Percentiles rank a stretch among this genome's conserved stretches.
Evolutionary conservation across 2,888 invertebrate species (phyloP).

Genomic region (Andrena bicolor): DNA sequence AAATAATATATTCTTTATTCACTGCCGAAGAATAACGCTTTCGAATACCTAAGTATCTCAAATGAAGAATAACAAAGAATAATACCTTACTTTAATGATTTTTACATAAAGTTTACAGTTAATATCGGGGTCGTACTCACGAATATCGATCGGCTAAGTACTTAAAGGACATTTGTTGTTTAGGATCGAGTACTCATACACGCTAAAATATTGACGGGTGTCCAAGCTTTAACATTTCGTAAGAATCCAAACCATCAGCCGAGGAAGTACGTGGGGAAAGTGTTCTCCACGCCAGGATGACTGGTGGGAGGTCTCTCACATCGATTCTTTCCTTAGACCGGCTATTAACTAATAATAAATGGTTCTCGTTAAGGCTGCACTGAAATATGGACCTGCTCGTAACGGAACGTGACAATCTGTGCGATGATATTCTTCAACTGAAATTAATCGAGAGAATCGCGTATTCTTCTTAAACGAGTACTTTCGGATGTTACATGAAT

Average conservation of each 20-base stretch:
- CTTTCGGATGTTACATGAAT: constrained; percentile 65
- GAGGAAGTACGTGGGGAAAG: not conserved
- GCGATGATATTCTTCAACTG: constrained; percentile 45
- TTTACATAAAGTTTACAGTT: not conserved
- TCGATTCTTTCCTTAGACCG: not conserved
- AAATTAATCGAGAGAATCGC: constrained; percentile 62
- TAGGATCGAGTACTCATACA: too few species aligned
- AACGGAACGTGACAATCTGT: constrained; percentile 63
- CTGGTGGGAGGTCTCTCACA: not conserved
- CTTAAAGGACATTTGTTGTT: too few species aligned
- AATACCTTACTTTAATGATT: not conserved
- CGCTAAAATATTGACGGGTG: too few species aligned
- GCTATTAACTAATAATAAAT: constrained; percentile 14
- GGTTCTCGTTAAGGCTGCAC: constrained; percentile 20
- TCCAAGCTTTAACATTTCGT: too few species aligned
- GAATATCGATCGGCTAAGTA: not conserved
- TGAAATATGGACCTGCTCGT: constrained; percentile 34
- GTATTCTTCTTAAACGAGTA: constrained; percentile 59
- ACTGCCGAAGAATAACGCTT: not conserved
- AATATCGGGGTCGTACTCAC: not conserved
- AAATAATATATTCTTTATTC: not conserved
- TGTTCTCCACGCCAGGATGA: not conserved
- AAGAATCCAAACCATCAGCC: too few species aligned
- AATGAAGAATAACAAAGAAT: not conserved
- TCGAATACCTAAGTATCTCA: not conserved